A percentile compares a stretch with the other conserved stretches of the same genome.
These are phyloP conservation scores for Hypanus sabinus DNA, from an alignment of 2,113 vertebrate species.

Conservation along the genomic window DNA sequence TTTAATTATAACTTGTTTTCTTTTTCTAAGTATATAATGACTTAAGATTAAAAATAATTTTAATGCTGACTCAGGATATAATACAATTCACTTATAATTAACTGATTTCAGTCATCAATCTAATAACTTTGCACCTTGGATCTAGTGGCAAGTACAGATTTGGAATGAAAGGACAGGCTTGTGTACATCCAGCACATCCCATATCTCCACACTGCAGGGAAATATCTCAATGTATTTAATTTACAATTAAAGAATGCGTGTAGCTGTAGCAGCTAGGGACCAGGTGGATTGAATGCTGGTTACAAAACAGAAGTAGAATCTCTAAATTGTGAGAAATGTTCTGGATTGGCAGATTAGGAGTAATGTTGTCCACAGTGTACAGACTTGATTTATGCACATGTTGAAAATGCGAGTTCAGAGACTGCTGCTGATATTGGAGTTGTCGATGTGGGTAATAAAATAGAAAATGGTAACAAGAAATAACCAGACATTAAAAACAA, in stretches of 20 bases:
- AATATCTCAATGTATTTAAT: neutral
- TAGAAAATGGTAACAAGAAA: neutral
- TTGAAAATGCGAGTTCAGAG: neutral
- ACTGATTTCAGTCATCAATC: too few relatives aligned
- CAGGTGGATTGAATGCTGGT: neutral
- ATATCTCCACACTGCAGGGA: too few relatives aligned
- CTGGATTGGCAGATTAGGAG: neutral
- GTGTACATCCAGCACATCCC: too few relatives aligned
- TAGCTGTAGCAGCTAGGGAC: neutral
- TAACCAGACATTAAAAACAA: too few relatives aligned
- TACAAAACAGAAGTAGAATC: neutral
- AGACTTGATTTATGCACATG: neutral
- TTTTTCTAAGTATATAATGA: neutral
- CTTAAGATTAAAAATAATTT: neutral
- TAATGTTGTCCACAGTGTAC: neutral
- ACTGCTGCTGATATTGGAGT: neutral
- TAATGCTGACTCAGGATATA: neutral
- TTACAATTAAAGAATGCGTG: neutral
- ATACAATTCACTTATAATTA: neutral
- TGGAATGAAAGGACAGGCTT: too few relatives aligned
- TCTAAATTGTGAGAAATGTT: neutral
- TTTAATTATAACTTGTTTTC: neutral
- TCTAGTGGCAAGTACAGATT: too few relatives aligned
- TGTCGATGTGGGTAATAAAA: neutral
- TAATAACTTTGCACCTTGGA: too few relatives aligned